These are phyloP conservation scores for Sebastes ruberrimus DNA, from an alignment of 2,797 vertebrate species.

Conservation along the genomic window DNA sequence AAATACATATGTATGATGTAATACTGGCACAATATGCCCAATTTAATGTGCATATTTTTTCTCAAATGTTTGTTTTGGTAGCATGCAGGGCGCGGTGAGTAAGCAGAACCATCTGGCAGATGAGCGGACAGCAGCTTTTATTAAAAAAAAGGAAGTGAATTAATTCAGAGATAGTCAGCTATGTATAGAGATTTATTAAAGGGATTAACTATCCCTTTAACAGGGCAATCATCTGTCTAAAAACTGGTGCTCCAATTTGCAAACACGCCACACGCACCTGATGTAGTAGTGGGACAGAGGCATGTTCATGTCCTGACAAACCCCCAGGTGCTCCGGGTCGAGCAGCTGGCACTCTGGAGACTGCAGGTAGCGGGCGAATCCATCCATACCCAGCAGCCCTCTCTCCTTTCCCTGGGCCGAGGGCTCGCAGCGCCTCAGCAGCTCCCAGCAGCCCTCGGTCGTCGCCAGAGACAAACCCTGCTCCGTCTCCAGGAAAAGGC, in stretches of 20 bases:
- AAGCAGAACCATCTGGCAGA: conserved; percentile 29
- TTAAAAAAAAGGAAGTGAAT: not conserved
- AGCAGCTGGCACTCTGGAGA: conserved; percentile 96
- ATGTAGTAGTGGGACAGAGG: conserved; percentile 97
- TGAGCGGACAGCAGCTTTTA: not conserved
- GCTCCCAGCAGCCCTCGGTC: conserved; percentile 92
- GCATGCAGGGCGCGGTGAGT: not conserved
- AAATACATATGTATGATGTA: not conserved
- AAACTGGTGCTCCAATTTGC: not conserved
- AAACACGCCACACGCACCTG: conserved; percentile 53
- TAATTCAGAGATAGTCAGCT: not conserved
- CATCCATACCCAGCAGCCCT: conserved; percentile 93
- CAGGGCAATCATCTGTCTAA: not conserved
- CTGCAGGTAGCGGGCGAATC: conserved; percentile 93
- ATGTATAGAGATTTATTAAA: not conserved
- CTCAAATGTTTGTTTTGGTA: conserved; percentile 2
- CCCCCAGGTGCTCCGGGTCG: conserved; percentile 91
- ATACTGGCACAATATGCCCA: conserved; percentile 3
- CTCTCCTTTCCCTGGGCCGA: conserved; percentile 89
- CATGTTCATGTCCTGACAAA: conserved; percentile 95
- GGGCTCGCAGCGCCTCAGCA: conserved; percentile 90
- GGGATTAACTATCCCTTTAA: too few species aligned
- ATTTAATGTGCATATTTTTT: not conserved
- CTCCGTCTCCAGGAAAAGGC: conserved; percentile 95
- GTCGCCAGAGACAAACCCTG: conserved; percentile 93